These are phyloP conservation scores for Sphinx pinastri DNA, from an alignment of 2,888 invertebrate species.

Conservation along the genomic window DNA sequence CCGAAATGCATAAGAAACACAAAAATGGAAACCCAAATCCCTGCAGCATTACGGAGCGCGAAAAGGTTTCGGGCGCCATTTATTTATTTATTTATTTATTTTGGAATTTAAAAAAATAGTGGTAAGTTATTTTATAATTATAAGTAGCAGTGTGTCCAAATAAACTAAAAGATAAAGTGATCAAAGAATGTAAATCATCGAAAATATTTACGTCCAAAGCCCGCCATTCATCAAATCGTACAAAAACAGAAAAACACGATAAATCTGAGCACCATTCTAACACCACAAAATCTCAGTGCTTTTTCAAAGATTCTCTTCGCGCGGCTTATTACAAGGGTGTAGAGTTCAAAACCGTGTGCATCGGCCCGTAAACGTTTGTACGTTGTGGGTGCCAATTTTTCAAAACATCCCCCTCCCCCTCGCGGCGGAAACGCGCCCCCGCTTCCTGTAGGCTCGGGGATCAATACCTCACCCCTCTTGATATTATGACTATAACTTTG, in stretches of 20 bases:
- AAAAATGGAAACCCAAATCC: slow-evolving; percentile 18
- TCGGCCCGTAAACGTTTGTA: slow-evolving; percentile 52
- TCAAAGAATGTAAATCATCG: slow-evolving; percentile 33
- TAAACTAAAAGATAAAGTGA: slow-evolving; percentile 15
- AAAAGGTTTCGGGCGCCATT: slow-evolving; percentile 70
- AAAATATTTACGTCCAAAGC: slow-evolving; percentile 31
- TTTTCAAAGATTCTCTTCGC: slow-evolving; percentile 39
- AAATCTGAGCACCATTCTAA: slow-evolving; percentile 56
- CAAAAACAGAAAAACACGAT: slow-evolving; percentile 50
- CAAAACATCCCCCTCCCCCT: slow-evolving; percentile 72
- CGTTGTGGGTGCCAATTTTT: slow-evolving; percentile 80
- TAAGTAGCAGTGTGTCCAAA: background rate
- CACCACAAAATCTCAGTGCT: slow-evolving; percentile 49
- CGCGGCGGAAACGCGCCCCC: slow-evolving; percentile 71
- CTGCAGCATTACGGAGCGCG: slow-evolving; percentile 63
- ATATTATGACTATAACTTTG: slow-evolving; percentile 64
- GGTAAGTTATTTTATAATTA: too few species aligned
- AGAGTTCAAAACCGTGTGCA: slow-evolving; percentile 53
- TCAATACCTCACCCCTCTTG: slow-evolving; percentile 73
- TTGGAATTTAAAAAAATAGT: too few species aligned
- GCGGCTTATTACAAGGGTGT: slow-evolving; percentile 43
- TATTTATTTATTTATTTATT: too few species aligned
- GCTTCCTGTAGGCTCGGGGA: slow-evolving; percentile 77
- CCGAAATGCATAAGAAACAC: background rate
- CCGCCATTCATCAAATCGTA: slow-evolving; percentile 37